phyloP scores from a whole-genome alignment of 2,113 vertebrate genomes.

The Centropus bengalensis region DNA sequence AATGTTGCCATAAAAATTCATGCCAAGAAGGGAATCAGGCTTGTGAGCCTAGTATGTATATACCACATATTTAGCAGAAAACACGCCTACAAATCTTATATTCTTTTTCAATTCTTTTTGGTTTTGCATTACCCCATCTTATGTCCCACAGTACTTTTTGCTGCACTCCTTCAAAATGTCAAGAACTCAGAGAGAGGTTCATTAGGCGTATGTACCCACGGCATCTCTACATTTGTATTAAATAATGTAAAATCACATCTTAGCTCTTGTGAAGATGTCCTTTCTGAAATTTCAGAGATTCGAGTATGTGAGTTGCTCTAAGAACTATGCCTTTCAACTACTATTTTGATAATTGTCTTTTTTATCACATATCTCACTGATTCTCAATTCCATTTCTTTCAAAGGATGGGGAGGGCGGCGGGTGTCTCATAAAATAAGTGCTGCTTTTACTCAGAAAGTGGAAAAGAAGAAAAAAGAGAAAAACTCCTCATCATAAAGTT shows the following conservation, averaged over 20 bases:
- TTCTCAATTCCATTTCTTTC: not conserved
- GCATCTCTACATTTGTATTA: not conserved
- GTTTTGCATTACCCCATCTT: not conserved
- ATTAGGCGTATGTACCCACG: not conserved
- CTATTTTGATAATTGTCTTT: not conserved
- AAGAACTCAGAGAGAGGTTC: not conserved
- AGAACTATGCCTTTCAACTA: not conserved
- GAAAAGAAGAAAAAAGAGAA: not conserved
- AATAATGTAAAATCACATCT: not conserved
- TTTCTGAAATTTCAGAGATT: not conserved
- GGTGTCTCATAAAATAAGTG: not conserved
- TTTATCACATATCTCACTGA: not conserved
- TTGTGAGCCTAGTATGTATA: not conserved
- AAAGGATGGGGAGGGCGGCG: not conserved
- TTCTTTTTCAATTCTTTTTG: not conserved
- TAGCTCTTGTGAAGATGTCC: not conserved
- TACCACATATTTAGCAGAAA: not conserved
- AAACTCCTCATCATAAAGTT: not conserved
- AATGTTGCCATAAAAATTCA: not conserved
- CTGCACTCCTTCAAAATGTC: not conserved
- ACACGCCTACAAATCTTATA: not conserved
- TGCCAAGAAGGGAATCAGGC: not conserved
- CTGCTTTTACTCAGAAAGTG: not conserved
- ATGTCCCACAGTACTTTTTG: not conserved
- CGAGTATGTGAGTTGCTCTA: not conserved